phyloP scores from a whole-genome alignment of 2,888 invertebrate species.

The Acanthosepion lycidas region DNA sequence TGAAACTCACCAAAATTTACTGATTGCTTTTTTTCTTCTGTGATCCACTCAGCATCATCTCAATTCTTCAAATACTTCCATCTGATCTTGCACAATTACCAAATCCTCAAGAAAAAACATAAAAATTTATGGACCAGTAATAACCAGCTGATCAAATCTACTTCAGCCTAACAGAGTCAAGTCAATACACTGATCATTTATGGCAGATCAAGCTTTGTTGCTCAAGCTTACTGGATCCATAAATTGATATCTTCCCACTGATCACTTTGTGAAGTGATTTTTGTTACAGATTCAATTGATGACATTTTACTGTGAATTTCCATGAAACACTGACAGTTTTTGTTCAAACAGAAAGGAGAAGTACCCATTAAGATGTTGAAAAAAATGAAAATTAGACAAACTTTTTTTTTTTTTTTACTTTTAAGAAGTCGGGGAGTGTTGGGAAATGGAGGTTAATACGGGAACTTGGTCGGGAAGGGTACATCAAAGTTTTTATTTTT shows the following conservation, averaged over 20 bases:
- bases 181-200: not conserved
- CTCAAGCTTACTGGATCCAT: not conserved
- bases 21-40: not conserved
- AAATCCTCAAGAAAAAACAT: not conserved
- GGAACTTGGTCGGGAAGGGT: slow-evolving; percentile 11
- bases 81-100: not conserved
- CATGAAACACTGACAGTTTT: slow-evolving; percentile 14
- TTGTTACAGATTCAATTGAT: not conserved
- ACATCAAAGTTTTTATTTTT: not conserved
- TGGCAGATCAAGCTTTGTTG: not conserved
- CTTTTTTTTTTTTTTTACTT: not conserved
- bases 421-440: not conserved
- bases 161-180: not conserved
- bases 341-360: slow-evolving; percentile 13
- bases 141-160: not conserved
- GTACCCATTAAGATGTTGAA: slow-evolving; percentile 4
- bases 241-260: not conserved
- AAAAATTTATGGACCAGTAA: not conserved
- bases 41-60: not conserved
- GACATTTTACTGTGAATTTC: not conserved
- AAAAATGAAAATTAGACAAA: not conserved
- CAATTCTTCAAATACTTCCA: not conserved
- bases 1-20: not conserved
- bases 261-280: not conserved
- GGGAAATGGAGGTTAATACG: not conserved